Evolutionary conservation across 1,140 invertebrate genomes (phyloP).

Genomic region (Drosophila funebris): DNA sequence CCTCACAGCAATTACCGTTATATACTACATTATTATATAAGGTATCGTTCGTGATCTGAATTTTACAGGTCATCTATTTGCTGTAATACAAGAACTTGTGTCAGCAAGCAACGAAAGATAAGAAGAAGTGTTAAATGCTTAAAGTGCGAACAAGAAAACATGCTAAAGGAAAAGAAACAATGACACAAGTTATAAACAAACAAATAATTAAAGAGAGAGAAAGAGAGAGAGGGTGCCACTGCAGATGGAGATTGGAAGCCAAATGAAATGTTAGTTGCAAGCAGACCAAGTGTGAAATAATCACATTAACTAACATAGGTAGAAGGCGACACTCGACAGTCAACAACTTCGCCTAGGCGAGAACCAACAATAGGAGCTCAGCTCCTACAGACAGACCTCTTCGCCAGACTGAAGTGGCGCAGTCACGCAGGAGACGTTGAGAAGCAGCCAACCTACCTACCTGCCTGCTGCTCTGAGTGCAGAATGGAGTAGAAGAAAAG

Average conservation of each 20-base stretch:
- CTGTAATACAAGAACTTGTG: neutral
- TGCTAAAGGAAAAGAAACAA: conserved; percentile 36
- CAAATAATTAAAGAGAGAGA: conserved; percentile 14
- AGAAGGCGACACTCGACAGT: conserved; percentile 29
- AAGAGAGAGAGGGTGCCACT: too few species aligned
- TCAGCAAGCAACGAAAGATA: conserved; percentile 11
- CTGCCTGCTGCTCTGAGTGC: neutral
- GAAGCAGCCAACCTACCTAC: neutral
- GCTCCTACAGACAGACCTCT: neutral
- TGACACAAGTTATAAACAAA: conserved; percentile 29
- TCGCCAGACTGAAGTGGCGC: conserved; percentile 1
- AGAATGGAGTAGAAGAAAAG: neutral
- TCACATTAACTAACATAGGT: conserved; percentile 69
- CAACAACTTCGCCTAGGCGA: conserved; percentile 24
- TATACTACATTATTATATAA: too few species aligned
- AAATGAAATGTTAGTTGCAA: conserved; percentile 63
- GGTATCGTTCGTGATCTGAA: too few species aligned
- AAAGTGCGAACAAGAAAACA: conserved; percentile 42
- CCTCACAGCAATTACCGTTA: neutral
- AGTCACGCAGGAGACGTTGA: conserved; percentile 5
- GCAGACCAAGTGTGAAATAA: conserved; percentile 79
- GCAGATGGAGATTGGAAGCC: neutral
- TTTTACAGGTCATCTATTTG: too few species aligned
- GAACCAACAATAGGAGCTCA: conserved; percentile 14
- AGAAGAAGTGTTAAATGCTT: conserved; percentile 10